phyloP scores from a whole-genome alignment of 2,888 invertebrate species.

The Hirtodrosophila alboralis region DNA sequence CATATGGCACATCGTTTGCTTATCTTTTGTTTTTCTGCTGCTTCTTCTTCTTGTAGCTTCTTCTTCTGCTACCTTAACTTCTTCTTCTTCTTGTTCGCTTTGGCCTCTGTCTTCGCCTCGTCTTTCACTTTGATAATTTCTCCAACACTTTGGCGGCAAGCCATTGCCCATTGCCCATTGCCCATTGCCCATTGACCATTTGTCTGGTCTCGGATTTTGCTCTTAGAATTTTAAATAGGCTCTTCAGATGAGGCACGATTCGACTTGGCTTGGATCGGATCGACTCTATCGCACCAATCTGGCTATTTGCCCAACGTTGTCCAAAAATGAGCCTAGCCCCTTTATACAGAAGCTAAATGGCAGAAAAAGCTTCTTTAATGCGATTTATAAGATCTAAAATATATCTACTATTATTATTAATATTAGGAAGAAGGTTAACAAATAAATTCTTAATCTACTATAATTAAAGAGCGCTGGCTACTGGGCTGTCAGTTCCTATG shows the following conservation, averaged over 20 bases:
- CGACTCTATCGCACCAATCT: conserved; percentile 43
- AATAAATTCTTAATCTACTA: too few species aligned
- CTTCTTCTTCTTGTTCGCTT: conserved; percentile 8
- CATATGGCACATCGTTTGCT: conserved; percentile 42
- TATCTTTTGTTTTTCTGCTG: conserved; percentile 54
- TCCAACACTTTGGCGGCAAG: conserved; percentile 70
- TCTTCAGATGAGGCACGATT: conserved; percentile 34
- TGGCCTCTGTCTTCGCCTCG: conserved; percentile 36
- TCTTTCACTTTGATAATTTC: conserved; percentile 79
- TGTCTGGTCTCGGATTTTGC: conserved; percentile 61
- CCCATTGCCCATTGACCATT: conserved; percentile 30
- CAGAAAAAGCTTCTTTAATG: too few species aligned
- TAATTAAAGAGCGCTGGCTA: too few species aligned
- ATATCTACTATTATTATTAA: too few species aligned
- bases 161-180: conserved; percentile 44
- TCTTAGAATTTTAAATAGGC: conserved; percentile 73
- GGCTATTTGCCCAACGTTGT: conserved; percentile 53
- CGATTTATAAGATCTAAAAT: too few species aligned
- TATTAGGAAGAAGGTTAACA: too few species aligned
- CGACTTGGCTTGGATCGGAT: conserved; percentile 8
- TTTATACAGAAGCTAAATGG: not conserved
- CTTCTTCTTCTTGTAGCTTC: conserved; percentile 6
- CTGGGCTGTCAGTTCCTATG: too few species aligned
- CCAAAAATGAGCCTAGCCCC: conserved; percentile 36
- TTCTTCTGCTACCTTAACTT: conserved; percentile 12